Evolutionary conservation across 2,113 vertebrate genomes (phyloP), one percentile per base, ranked within the genome.

Genomic region (Saimiri boliviensis): DNA sequence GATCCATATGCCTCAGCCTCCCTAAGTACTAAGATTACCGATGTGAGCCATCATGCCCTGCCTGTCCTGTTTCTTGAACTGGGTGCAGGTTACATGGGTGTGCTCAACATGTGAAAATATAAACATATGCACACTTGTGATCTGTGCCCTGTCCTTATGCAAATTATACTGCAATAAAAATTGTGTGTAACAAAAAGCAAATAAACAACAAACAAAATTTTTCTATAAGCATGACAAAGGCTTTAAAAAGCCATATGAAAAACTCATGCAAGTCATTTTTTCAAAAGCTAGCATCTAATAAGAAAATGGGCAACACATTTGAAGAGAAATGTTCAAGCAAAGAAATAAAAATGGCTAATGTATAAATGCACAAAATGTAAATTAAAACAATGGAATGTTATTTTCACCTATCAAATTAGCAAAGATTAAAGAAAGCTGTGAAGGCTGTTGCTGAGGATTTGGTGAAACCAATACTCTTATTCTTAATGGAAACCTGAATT

Each of bases 401-500:
- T 68, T 83, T 95, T 80, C 80, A 14, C 45, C 58, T 92, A 68
- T n/a, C 74, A 97, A 86, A 70, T 76, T 79, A 94, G 91, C 45
- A 82, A 77, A 93, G 71, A 95, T 85, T 58, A 89, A 88, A 95
- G 23, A 35, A 92, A 71, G 71, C 7, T 16, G 83, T 73, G 37
- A 92, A 91, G 25, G 54, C 32, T 79, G 45, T 47, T 96, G 68
- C 25, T 92, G 35, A 96, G 70, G 27, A 87, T 91, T 87, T 96
- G 40, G 40, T 94, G 30, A 94, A 95, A 97, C 40, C 52, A 90
- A 70, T 25, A 85, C 30, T 54, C n/a, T 95, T 95, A 81, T 71
- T 89, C 45, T 27, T 88, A 85, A 93, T 1, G 8, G 49, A 91
- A 94, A 89, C 37, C 27, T 86, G 60, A 83, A 37, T 37, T 89